These are phyloP conservation scores for Heliopora coerulea DNA, from an alignment of 92 coral and sea anemone genomes.

Conservation along the genomic window DNA sequence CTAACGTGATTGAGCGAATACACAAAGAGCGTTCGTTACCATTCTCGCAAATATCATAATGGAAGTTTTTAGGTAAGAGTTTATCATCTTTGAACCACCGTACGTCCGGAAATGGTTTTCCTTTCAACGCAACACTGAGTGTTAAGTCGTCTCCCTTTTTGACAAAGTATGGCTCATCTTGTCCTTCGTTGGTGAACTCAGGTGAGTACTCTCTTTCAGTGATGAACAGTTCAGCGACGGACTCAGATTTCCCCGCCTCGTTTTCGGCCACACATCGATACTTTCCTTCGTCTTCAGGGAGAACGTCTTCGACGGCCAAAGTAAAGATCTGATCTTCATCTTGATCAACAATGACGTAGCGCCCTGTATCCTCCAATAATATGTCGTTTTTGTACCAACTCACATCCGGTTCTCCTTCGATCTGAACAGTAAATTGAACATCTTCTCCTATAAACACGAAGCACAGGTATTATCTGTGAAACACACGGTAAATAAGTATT, in stretches of 20 bases:
- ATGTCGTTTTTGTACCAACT: conserved; percentile 86
- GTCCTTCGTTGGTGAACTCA: conserved; percentile 53
- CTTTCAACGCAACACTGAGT: conserved; percentile 70
- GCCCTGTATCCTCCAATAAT: conserved; percentile 77
- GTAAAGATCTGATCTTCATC: conserved; percentile 70
- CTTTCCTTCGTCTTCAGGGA: conserved; percentile 69
- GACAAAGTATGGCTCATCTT: conserved; percentile 60
- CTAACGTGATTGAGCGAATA: conserved; percentile 28
- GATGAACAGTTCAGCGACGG: conserved; percentile 59
- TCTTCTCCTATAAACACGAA: conserved; percentile 58
- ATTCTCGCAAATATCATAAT: conserved; percentile 54
- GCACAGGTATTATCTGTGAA: no score
- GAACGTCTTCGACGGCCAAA: conserved; percentile 68
- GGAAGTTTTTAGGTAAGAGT: conserved; percentile 62
- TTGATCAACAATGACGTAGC: conserved; percentile 74
- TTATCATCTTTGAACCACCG: conserved; percentile 85
- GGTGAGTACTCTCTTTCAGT: conserved; percentile 65
- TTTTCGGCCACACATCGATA: conserved; percentile 87
- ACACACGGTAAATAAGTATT: no score
- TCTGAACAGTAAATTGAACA: conserved; percentile 65
- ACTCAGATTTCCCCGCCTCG: conserved; percentile 78
- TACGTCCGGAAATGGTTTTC: conserved; percentile 77
- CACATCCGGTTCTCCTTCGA: conserved; percentile 76
- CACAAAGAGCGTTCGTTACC: conserved; percentile 53
- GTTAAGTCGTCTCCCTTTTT: conserved; percentile 61